phyloP scores from a whole-genome alignment of 2,888 invertebrate species.

The Meteorus cinctellus region DNA sequence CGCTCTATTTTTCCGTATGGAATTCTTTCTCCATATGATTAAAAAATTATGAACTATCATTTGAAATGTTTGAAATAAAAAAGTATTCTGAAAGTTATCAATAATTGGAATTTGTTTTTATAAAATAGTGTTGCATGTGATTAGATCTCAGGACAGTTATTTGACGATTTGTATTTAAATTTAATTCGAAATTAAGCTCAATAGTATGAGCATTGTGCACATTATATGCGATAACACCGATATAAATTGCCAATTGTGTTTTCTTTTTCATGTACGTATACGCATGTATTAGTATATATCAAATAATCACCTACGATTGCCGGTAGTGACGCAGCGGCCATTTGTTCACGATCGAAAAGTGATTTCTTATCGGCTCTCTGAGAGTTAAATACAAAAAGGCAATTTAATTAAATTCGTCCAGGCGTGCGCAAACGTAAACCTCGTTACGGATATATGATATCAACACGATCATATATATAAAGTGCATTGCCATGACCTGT shows the following conservation, averaged over 20 bases:
- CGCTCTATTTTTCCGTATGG: background rate
- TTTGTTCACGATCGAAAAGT: slow-evolving; percentile 56
- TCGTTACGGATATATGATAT: slow-evolving; percentile 52
- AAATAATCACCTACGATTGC: slow-evolving; percentile 14
- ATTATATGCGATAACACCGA: background rate
- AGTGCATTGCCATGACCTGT: slow-evolving; percentile 13
- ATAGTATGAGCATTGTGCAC: background rate
- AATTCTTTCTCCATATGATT: background rate
- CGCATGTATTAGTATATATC: background rate
- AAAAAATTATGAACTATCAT: background rate
- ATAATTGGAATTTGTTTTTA: too few species aligned
- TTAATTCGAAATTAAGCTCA: slow-evolving; percentile 3
- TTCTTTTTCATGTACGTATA: background rate
- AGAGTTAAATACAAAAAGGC: slow-evolving; percentile 47
- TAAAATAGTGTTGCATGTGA: too few species aligned
- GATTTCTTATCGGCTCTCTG: slow-evolving; percentile 57
- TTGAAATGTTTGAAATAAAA: too few species aligned
- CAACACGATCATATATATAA: slow-evolving; percentile 37
- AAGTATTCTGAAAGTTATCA: too few species aligned
- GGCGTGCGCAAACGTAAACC: slow-evolving; percentile 51
- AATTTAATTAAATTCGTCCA: slow-evolving; percentile 62
- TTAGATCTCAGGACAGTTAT: background rate
- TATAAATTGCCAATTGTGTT: background rate
- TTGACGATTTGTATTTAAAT: background rate
- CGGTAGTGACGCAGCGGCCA: slow-evolving; percentile 39